Conservation (phyloP, 1,140 invertebrate genomes). For the Drosophila bifasciata region DNA sequence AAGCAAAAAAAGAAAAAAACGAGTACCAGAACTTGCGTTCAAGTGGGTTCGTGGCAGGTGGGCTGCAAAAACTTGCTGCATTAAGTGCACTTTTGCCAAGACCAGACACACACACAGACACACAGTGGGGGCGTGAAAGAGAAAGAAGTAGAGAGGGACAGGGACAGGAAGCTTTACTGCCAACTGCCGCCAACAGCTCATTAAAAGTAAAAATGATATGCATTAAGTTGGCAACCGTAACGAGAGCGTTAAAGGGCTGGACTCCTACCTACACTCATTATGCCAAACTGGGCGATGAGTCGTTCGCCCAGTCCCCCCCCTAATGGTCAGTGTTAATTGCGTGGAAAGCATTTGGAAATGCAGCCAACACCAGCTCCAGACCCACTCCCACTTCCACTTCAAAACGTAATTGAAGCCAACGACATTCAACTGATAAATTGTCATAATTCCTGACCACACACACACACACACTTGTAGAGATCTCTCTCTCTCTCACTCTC, state of each 20-base stretch:
- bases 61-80: conserved; percentile 72
- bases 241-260: conserved; percentile 52
- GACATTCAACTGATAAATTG: conserved; percentile 73
- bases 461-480: conserved; percentile 3
- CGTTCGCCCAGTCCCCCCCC: conserved; percentile 26
- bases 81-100: conserved; percentile 69
- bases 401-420: conserved; percentile 24
- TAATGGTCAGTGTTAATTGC: conserved; percentile 81
- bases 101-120: conserved; percentile 20
- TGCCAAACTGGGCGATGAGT: conserved; percentile 56
- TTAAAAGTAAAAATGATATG: conserved; percentile 81
- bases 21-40: conserved; percentile 60
- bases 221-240: conserved; percentile 73
- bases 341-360: conserved; percentile 68
- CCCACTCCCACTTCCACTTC: neutral
- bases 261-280: conserved; percentile 67
- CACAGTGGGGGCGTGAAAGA: no score
- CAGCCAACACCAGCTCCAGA: neutral
- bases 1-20: no score
- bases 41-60: conserved; percentile 68
- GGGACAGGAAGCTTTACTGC: conserved; percentile 20
- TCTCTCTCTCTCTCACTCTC: no score
- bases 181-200: conserved; percentile 69
- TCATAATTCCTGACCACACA: conserved; percentile 66
- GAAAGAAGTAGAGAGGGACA: neutral